These are phyloP conservation scores for Corythaixoides concolor DNA, from an alignment of 2,113 vertebrate species.

Conservation along the genomic window DNA sequence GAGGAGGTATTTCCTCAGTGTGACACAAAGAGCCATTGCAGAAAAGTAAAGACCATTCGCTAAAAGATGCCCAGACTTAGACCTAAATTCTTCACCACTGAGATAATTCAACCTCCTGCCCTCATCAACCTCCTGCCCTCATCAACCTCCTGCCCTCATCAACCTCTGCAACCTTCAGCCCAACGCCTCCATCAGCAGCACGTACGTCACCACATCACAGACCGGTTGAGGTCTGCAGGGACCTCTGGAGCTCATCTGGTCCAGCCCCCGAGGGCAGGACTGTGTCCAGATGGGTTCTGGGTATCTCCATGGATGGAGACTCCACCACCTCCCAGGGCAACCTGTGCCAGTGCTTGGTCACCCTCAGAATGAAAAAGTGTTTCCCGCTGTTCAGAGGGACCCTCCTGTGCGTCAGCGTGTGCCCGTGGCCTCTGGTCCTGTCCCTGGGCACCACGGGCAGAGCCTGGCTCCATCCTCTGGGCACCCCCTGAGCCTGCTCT, in stretches of 20 bases:
- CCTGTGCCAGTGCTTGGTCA: background rate
- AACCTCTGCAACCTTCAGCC: background rate
- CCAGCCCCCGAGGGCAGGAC: background rate
- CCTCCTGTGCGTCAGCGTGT: background rate
- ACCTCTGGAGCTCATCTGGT: background rate
- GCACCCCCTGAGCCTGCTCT: background rate
- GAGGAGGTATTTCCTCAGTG: background rate
- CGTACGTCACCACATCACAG: rapidly evolving
- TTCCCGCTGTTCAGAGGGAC: background rate
- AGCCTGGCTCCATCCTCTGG: background rate
- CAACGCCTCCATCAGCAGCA: background rate
- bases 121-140: background rate
- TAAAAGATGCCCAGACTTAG: background rate
- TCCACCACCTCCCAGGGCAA: background rate
- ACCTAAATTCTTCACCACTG: background rate
- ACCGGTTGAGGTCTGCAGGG: background rate
- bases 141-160: background rate
- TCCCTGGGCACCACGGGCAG: background rate
- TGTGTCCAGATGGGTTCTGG: rapidly evolving
- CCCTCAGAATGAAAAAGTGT: background rate
- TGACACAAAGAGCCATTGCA: background rate
- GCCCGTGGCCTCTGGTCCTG: background rate
- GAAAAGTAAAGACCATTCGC: background rate
- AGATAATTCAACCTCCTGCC: background rate
- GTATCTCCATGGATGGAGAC: background rate